These are phyloP conservation scores for Marronus borbonicus DNA, from an alignment of 2,888 invertebrate genomes.

Conservation along the genomic window DNA sequence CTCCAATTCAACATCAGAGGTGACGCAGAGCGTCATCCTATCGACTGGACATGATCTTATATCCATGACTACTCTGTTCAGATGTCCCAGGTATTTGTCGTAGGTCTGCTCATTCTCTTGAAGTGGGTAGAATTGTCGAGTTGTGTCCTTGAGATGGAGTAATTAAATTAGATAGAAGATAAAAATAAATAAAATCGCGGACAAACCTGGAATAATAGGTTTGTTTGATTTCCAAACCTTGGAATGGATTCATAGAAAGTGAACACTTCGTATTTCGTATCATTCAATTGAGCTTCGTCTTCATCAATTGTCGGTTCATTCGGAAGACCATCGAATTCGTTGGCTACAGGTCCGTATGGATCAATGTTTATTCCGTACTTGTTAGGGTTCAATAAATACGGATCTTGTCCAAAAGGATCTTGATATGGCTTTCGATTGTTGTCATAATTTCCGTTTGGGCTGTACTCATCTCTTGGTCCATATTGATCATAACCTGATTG, in stretches of 20 bases:
- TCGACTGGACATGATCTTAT: slow-evolving; percentile 88
- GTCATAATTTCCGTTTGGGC: slow-evolving; percentile 57
- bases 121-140: slow-evolving; percentile 77
- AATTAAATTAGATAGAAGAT: not conserved
- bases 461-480: slow-evolving; percentile 63
- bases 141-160: slow-evolving; percentile 76
- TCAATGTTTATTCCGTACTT: slow-evolving; percentile 66
- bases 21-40: slow-evolving; percentile 90
- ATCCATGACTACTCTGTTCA: slow-evolving; percentile 80
- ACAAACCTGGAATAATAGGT: slow-evolving; percentile 85
- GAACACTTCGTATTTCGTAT: slow-evolving; percentile 75
- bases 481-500: slow-evolving; percentile 59
- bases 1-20: slow-evolving; percentile 90
- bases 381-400: slow-evolving; percentile 63
- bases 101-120: slow-evolving; percentile 85
- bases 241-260: slow-evolving; percentile 82
- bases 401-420: slow-evolving; percentile 55
- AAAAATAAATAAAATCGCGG: not conserved
- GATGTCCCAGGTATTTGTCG: slow-evolving; percentile 79
- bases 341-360: slow-evolving; percentile 57
- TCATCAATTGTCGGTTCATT: slow-evolving; percentile 3
- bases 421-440: slow-evolving; percentile 52
- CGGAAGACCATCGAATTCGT: slow-evolving; percentile 50
- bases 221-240: slow-evolving; percentile 79
- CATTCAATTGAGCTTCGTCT: slow-evolving; percentile 54